These are phyloP conservation scores for Ormyrus pomaceus DNA, from an alignment of 2,888 invertebrate species.

Conservation along the genomic window DNA sequence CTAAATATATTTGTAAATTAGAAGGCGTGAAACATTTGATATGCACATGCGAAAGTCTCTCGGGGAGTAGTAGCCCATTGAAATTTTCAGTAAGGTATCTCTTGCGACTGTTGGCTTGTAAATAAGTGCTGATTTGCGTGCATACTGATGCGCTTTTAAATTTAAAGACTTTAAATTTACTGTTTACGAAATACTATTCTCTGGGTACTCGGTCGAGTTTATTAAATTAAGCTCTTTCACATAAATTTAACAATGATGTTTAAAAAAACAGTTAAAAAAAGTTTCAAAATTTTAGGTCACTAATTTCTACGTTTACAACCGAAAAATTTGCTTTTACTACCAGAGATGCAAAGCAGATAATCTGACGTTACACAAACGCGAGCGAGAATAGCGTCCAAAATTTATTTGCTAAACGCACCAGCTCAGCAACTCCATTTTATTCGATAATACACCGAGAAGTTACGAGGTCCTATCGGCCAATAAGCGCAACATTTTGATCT, in stretches of 20 bases:
- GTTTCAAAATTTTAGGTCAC: too few species aligned
- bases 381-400: slow-evolving; percentile 8
- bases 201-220: too few species aligned
- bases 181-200: too few species aligned
- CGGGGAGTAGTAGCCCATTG: slow-evolving; percentile 10
- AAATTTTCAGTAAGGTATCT: slow-evolving; percentile 6
- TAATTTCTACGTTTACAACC: too few species aligned
- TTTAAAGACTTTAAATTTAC: too few species aligned
- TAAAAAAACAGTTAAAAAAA: too few species aligned
- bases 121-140: slow-evolving; percentile 25
- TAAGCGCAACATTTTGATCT: slow-evolving; percentile 37
- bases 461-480: background rate
- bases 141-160: too few species aligned
- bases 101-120: background rate
- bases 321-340: too few species aligned
- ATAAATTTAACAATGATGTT: too few species aligned
- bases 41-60: too few species aligned
- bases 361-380: background rate
- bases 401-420: slow-evolving; percentile 21
- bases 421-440: slow-evolving; percentile 29
- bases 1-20: slow-evolving; percentile 43
- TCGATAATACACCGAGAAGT: background rate
- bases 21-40: slow-evolving; percentile 43
- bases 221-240: too few species aligned
- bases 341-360: too few species aligned